Percentiles rank a stretch among this genome's conserved stretches.
These are phyloP conservation scores for Columba janthina DNA, from an alignment of 2,113 vertebrate species.

Conservation along the genomic window DNA sequence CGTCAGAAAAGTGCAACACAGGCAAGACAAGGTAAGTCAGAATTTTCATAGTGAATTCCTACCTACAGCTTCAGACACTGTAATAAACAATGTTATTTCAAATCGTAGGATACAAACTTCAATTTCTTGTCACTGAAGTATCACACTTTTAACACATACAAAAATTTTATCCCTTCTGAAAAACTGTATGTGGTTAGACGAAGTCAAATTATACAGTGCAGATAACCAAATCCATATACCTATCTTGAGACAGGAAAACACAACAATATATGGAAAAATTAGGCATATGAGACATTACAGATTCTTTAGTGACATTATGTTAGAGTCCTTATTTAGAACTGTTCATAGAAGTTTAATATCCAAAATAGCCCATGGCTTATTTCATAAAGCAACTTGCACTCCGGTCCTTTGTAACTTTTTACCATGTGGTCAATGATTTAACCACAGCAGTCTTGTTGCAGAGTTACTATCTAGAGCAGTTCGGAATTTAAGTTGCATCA, in stretches of 20 bases:
- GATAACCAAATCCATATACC: not conserved
- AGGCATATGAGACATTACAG: not conserved
- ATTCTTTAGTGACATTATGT: not conserved
- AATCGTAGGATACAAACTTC: not conserved
- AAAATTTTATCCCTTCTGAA: not conserved
- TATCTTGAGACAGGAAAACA: not conserved
- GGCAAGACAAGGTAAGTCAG: not conserved
- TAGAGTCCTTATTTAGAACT: not conserved
- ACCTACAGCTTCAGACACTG: not conserved
- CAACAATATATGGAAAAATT: not conserved
- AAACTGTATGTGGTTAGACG: not conserved
- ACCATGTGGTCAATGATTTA: not conserved
- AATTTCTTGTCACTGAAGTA: not conserved
- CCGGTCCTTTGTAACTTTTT: not conserved
- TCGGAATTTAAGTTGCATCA: not conserved
- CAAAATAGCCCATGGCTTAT: not conserved
- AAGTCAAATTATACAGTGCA: not conserved
- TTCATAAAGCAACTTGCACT: not conserved
- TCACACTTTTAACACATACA: not conserved
- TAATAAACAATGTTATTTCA: not conserved
- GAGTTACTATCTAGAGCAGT: not conserved
- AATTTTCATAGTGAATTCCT: not conserved
- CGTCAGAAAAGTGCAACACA: accelerated
- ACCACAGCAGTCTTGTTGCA: not conserved
- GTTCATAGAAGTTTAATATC: not conserved